These are phyloP conservation scores for Rousettus madagascariensis DNA, from an alignment of 2,797 vertebrate genomes.

Conservation along the genomic window DNA sequence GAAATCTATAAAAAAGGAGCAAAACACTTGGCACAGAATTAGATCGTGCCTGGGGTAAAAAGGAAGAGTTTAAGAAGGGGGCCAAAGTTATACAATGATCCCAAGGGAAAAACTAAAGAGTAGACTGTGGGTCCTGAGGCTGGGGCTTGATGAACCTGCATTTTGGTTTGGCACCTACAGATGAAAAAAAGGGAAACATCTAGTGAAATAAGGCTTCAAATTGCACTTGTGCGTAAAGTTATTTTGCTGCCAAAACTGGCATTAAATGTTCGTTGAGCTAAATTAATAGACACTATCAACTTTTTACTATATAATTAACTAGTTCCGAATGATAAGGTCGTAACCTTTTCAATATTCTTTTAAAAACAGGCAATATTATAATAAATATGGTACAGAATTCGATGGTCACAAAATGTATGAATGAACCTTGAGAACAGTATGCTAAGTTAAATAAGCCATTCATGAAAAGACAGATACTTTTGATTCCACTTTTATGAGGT, in stretches of 20 bases:
- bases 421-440: not conserved
- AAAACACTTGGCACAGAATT: not conserved
- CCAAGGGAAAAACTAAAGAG: not conserved
- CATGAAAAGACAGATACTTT: not conserved
- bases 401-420: conserved; percentile 10
- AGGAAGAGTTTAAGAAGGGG: not conserved
- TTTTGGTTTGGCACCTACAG: not conserved
- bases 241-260: not conserved
- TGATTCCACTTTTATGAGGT: not conserved
- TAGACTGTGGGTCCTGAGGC: not conserved
- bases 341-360: conserved; percentile 28
- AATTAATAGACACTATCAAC: not conserved
- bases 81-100: not conserved
- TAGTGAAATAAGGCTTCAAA: conserved; percentile 12
- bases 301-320: not conserved
- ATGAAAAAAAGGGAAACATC: not conserved
- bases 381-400: not conserved
- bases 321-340: not conserved
- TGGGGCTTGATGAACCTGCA: not conserved
- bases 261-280: not conserved
- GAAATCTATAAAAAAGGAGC: conserved; percentile 7
- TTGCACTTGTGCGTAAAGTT: not conserved
- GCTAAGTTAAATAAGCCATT: conserved; percentile 8
- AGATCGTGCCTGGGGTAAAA: not conserved
- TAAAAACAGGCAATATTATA: conserved; percentile 6